These are phyloP conservation scores for Telenomus remus DNA, from an alignment of 1,140 invertebrate genomes.

Conservation along the genomic window DNA sequence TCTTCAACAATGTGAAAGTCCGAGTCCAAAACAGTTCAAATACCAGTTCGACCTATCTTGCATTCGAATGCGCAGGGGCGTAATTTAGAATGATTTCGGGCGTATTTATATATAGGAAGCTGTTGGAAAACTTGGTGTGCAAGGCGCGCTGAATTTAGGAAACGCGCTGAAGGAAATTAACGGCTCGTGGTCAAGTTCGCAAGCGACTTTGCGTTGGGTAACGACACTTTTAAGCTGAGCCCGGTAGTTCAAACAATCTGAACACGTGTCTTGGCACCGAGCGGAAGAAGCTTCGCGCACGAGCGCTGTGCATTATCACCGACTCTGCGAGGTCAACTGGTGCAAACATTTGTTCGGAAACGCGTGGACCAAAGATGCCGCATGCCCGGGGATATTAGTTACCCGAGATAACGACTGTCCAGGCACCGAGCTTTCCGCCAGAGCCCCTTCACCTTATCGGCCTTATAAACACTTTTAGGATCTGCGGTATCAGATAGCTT, in stretches of 20 bases:
- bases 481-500: conserved; percentile 15
- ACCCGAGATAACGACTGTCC: conserved; percentile 66
- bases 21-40: conserved; percentile 48
- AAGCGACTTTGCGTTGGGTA: conserved; percentile 10
- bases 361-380: conserved; percentile 54
- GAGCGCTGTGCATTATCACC: conserved; percentile 34
- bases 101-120: conserved; percentile 24
- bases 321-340: conserved; percentile 48
- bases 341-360: conserved; percentile 68
- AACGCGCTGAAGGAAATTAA: conserved; percentile 40
- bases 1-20: conserved; percentile 32
- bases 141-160: conserved; percentile 31
- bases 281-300: conserved; percentile 62
- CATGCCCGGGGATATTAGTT: conserved; percentile 62
- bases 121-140: conserved; percentile 29
- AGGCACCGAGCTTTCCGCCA: conserved; percentile 40
- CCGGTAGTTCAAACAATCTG: conserved; percentile 50
- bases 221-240: conserved; percentile 36
- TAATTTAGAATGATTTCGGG: conserved; percentile 43
- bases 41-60: conserved; percentile 47
- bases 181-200: conserved; percentile 43
- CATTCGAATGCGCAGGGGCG: conserved; percentile 28
- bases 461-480: conserved; percentile 19
- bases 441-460: conserved; percentile 42
- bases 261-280: conserved; percentile 57